Percentiles rank a stretch among this genome's conserved stretches.
Evolutionary conservation across 2,113 vertebrate species (phyloP).

Genomic region (Polypterus bichir): DNA sequence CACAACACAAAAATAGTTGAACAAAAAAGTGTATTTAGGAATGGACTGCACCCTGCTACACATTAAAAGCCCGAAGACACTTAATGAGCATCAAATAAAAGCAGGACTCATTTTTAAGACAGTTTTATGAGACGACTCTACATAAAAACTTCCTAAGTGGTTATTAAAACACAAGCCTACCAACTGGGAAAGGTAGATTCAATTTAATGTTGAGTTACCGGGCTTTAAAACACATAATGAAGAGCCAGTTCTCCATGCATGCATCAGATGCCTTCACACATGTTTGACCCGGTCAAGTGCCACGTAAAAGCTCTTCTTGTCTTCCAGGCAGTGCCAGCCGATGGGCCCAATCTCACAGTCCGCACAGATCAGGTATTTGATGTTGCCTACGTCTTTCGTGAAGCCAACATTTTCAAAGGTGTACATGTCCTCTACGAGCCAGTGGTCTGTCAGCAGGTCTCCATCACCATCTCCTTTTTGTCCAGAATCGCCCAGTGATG

Average conservation of each 20-base stretch:
- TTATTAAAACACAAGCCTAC: not conserved
- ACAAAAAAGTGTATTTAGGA: too few relatives aligned
- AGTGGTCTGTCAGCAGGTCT: slow-evolving; percentile 71
- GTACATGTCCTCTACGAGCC: slow-evolving; percentile 88
- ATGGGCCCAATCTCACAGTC: slow-evolving; percentile 96
- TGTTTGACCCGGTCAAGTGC: slow-evolving; percentile 83
- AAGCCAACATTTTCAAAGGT: slow-evolving; percentile 92
- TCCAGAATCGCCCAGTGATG: slow-evolving; percentile 30
- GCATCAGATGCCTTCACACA: slow-evolving; percentile 36
- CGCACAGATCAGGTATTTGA: slow-evolving; percentile 91
- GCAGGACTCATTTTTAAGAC: too few relatives aligned
- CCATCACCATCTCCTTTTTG: slow-evolving; percentile 49
- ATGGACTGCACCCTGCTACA: too few relatives aligned
- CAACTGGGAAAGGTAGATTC: not conserved
- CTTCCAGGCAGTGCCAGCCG: slow-evolving; percentile 88
- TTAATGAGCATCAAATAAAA: too few relatives aligned
- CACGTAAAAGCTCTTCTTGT: slow-evolving; percentile 83
- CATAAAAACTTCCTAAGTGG: too few relatives aligned
- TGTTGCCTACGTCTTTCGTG: slow-evolving; percentile 82
- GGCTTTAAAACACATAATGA: not conserved
- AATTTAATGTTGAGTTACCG: not conserved
- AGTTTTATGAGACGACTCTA: too few relatives aligned
- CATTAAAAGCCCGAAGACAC: too few relatives aligned
- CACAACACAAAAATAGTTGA: too few relatives aligned
- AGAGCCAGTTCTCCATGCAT: not conserved